Percentiles rank a stretch among this genome's conserved stretches.
phyloP scores from a whole-genome alignment of 1,140 invertebrate species.

The Cecropterus lyciades region DNA sequence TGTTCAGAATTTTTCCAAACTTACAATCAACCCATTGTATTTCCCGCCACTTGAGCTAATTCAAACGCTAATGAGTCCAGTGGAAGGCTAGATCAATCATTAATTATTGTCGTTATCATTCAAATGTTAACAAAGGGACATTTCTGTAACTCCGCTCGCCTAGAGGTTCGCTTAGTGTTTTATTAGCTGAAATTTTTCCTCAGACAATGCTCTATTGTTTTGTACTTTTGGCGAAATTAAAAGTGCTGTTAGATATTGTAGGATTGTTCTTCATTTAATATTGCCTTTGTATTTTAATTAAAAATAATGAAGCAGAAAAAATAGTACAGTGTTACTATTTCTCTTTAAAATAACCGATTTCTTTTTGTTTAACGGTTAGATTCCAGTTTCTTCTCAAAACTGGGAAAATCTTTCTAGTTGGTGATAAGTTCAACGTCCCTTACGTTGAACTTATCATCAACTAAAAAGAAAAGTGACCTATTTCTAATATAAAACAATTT shows the following conservation, averaged over 20 bases:
- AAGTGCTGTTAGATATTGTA: neutral
- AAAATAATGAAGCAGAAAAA: too few relatives aligned
- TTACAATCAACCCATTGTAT: neutral
- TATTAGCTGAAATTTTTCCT: slow-evolving; percentile 1
- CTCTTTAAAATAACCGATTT: too few relatives aligned
- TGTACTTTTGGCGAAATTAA: neutral
- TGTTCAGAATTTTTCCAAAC: neutral
- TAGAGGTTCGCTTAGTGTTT: neutral
- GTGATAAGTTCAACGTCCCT: too few relatives aligned
- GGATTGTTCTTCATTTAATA: neutral
- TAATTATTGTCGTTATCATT: slow-evolving; percentile 36
- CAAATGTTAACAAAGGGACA: slow-evolving; percentile 28
- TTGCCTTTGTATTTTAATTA: too few relatives aligned
- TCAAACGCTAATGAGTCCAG: slow-evolving; percentile 36
- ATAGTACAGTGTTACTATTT: too few relatives aligned
- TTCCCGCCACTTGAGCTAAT: slow-evolving; percentile 7
- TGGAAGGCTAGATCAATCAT: slow-evolving; percentile 33
- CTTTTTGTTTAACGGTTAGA: too few relatives aligned
- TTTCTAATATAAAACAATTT: too few relatives aligned
- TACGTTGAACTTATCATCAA: too few relatives aligned
- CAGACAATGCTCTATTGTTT: neutral
- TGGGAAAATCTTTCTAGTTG: too few relatives aligned
- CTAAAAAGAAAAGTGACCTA: too few relatives aligned
- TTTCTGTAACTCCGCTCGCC: neutral
- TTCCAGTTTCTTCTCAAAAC: too few relatives aligned